Evolutionary conservation across 92 coral and sea anemone genomes (phyloP).

Genomic region (Parazoanthus darwini): DNA sequence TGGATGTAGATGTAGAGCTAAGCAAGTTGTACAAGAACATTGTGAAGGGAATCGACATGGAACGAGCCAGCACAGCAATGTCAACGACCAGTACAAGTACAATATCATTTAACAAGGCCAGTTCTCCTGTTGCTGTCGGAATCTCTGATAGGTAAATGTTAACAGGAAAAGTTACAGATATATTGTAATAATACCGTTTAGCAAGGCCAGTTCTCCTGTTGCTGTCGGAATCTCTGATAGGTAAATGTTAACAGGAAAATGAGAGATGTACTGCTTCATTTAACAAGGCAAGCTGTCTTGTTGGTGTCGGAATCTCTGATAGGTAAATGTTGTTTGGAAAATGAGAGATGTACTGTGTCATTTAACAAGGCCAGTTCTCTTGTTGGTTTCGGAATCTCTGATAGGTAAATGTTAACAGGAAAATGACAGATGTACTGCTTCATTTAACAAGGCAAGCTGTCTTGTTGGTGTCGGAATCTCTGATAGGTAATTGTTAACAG

Average conservation of each 20-base stretch:
- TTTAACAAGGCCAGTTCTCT: too few relatives aligned
- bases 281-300: conserved; percentile 47
- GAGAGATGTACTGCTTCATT: conserved; percentile 28
- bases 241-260: too few relatives aligned
- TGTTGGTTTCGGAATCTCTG: too few relatives aligned
- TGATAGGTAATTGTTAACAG: too few relatives aligned
- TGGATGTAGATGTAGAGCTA: conserved; percentile 83
- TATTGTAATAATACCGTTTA: background rate
- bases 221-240: too few relatives aligned
- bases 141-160: conserved; percentile 75
- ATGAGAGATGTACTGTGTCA: too few relatives aligned
- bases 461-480: too few relatives aligned
- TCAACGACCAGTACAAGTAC: conserved; percentile 56
- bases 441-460: too few relatives aligned
- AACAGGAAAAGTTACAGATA: too few relatives aligned
- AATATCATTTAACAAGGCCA: conserved; percentile 41
- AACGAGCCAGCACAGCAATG: conserved; percentile 79
- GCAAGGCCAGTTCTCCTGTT: too few relatives aligned
- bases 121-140: conserved; percentile 76
- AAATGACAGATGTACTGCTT: too few relatives aligned
- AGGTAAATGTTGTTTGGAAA: conserved; percentile 52
- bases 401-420: too few relatives aligned
- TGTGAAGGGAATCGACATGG: conserved; percentile 79
- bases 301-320: conserved; percentile 57
- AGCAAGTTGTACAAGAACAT: conserved; percentile 78